phyloP scores from a whole-genome alignment of 2,113 vertebrate genomes.

The Pongo abelii region DNA sequence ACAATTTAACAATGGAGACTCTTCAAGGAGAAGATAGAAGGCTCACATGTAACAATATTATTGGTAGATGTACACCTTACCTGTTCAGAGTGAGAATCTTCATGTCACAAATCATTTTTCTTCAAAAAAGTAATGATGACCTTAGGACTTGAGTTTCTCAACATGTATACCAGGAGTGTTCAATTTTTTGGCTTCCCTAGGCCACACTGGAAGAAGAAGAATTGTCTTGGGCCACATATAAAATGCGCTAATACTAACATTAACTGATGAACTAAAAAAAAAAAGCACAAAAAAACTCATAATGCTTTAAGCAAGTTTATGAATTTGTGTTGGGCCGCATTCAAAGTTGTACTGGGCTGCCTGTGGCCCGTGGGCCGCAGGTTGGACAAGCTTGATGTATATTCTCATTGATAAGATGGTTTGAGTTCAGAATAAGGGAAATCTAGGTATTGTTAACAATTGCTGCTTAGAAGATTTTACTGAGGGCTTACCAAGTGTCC shows the following conservation, averaged over 20 bases:
- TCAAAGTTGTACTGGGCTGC: too few relatives aligned
- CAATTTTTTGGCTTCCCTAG: too few relatives aligned
- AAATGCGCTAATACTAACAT: too few relatives aligned
- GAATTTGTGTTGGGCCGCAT: too few relatives aligned
- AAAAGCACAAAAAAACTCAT: too few relatives aligned
- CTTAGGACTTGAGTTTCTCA: not conserved
- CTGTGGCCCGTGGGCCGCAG: too few relatives aligned
- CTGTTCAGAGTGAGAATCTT: not conserved
- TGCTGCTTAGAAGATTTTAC: not conserved
- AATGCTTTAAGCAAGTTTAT: too few relatives aligned
- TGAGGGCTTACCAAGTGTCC: not conserved
- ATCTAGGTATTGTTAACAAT: not conserved
- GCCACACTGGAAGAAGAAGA: too few relatives aligned
- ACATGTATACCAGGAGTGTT: too few relatives aligned
- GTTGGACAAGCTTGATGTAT: too few relatives aligned
- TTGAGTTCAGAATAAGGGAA: not conserved
- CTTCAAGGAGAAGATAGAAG: not conserved
- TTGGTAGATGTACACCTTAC: not conserved
- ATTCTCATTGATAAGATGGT: not conserved
- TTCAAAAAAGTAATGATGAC: not conserved
- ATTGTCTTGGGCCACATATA: too few relatives aligned
- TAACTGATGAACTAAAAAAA: too few relatives aligned
- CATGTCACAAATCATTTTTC: not conserved
- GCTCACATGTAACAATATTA: fast-evolving
- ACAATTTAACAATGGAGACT: not conserved